A percentile compares a stretch with the other conserved stretches of the same genome.
Conservation (phyloP, 2,113 vertebrate species). For the Himantopus leucocephalus region DNA sequence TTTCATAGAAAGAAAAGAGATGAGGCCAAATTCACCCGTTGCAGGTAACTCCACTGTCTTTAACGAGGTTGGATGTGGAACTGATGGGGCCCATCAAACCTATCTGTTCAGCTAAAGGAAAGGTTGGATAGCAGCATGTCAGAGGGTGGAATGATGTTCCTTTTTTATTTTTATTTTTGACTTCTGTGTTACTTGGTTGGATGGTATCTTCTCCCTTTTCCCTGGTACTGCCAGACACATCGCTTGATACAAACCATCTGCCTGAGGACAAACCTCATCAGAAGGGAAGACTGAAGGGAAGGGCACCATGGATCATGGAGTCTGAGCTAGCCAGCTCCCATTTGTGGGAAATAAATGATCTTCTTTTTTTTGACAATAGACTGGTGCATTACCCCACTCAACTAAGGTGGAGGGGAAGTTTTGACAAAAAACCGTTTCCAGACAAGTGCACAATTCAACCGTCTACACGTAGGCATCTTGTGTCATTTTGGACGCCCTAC, state of each 20-base stretch:
- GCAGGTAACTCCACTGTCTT: background rate
- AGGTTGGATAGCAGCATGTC: constrained; percentile 78
- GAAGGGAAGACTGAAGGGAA: background rate
- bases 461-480: fast-evolving
- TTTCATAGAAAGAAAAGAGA: constrained; percentile 91
- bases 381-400: background rate
- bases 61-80: background rate
- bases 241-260: background rate
- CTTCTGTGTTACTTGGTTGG: background rate
- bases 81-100: background rate
- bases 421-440: background rate
- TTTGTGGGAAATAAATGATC: background rate
- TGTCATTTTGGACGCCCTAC: background rate
- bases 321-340: background rate
- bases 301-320: background rate
- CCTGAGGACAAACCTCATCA: background rate
- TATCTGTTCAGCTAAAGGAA: constrained; percentile 33
- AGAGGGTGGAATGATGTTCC: background rate
- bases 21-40: background rate
- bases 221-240: background rate
- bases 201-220: background rate
- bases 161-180: background rate
- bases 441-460: background rate
- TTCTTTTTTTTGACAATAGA: background rate
- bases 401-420: background rate